These are phyloP conservation scores for Drosophila tropicalis DNA, from an alignment of 1,140 invertebrate species.

Conservation along the genomic window DNA sequence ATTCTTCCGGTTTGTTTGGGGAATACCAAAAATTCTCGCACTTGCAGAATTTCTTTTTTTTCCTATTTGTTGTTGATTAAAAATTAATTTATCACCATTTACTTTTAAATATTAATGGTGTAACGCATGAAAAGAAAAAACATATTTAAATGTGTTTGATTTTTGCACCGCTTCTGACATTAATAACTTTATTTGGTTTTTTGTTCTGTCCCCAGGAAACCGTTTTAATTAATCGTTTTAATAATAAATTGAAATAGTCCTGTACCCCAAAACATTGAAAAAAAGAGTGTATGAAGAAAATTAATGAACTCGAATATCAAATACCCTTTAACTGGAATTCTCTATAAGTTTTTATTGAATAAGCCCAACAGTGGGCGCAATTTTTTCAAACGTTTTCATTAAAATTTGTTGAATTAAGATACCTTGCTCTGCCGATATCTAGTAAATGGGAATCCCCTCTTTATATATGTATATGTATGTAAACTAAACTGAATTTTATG, in stretches of 20 bases:
- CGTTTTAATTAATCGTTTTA: constrained; percentile 60
- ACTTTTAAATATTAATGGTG: constrained; percentile 31
- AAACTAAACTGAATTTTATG: too few species aligned
- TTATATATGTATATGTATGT: too few species aligned
- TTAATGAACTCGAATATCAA: not conserved
- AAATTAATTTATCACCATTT: constrained; percentile 60
- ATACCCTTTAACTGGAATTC: not conserved
- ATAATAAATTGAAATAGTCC: constrained; percentile 54
- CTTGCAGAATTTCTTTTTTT: not conserved
- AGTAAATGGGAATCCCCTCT: too few species aligned
- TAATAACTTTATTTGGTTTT: constrained; percentile 64
- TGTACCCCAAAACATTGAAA: not conserved
- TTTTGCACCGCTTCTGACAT: constrained; percentile 44
- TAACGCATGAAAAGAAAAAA: not conserved
- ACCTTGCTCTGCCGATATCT: too few species aligned
- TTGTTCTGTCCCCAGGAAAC: not conserved
- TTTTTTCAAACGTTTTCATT: too few species aligned
- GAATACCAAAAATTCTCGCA: too few species aligned
- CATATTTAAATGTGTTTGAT: constrained; percentile 24
- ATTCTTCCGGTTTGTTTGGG: constrained; percentile 11
- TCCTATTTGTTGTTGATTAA: constrained; percentile 51
- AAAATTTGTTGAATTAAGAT: too few species aligned
- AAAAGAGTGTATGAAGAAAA: constrained; percentile 5
- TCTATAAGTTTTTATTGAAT: too few species aligned
- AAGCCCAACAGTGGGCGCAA: too few species aligned